These are phyloP conservation scores for Rotaria macrura DNA, from an alignment of 2,888 invertebrate genomes.

Conservation along the genomic window DNA sequence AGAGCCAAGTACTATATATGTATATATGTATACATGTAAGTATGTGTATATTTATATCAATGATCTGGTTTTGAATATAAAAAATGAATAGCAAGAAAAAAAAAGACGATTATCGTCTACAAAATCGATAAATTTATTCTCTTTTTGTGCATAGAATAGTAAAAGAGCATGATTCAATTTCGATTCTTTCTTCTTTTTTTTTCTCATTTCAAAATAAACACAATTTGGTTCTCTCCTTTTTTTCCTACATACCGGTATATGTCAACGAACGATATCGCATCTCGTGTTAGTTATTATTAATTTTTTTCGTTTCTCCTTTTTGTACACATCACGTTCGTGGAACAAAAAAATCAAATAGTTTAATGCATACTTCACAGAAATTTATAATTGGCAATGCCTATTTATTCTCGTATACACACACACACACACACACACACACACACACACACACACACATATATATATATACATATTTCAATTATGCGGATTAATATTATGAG, in stretches of 20 bases:
- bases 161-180: background rate
- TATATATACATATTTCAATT: background rate
- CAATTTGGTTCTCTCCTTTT: background rate
- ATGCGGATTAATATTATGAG: background rate
- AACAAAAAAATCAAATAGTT: background rate
- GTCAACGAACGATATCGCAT: slow-evolving; percentile 1
- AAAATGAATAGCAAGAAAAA: background rate
- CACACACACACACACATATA: background rate
- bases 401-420: background rate
- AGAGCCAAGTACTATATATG: background rate
- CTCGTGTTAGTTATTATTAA: background rate
- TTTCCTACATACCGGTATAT: background rate
- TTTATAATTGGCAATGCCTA: background rate
- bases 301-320: background rate
- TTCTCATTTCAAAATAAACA: background rate
- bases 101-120: background rate
- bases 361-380: background rate
- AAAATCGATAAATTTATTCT: background rate
- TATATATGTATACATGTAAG: background rate
- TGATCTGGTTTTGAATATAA: background rate
- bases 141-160: slow-evolving; percentile 3
- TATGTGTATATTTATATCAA: background rate
- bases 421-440: background rate
- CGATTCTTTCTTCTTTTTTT: background rate
- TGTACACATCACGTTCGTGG: background rate